Evolutionary conservation across 2,797 vertebrate genomes (phyloP).

Genomic region (Crax fasciolata): DNA sequence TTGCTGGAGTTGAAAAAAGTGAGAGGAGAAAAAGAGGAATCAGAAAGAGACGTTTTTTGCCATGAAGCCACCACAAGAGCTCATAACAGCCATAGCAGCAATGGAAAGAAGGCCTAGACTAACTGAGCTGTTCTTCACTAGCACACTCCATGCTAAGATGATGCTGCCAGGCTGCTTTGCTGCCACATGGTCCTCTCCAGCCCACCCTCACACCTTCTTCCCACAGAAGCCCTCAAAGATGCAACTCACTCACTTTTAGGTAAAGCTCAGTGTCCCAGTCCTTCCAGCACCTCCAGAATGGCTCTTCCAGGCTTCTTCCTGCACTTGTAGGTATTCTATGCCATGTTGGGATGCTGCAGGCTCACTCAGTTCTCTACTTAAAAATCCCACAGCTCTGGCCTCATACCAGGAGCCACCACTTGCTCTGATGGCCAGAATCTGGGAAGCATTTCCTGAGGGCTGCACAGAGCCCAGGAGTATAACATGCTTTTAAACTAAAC

Average conservation of each 20-base stretch:
- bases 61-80: neutral
- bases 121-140: neutral
- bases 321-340: neutral
- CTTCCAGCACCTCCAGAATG: neutral
- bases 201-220: neutral
- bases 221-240: neutral
- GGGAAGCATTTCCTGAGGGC: neutral
- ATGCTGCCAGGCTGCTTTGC: neutral
- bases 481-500: neutral
- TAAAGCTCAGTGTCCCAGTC: neutral
- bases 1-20: neutral
- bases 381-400: neutral
- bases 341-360: neutral
- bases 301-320: neutral
- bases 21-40: neutral
- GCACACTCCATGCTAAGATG: rapidly evolving
- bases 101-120: neutral
- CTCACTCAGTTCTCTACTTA: neutral
- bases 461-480: neutral
- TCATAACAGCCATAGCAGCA: rapidly evolving
- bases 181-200: neutral
- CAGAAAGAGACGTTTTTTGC: neutral
- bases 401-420: neutral
- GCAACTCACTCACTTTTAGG: neutral
- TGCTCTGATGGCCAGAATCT: neutral